Evolutionary conservation across 2,797 vertebrate species (phyloP).

Genomic region (Clarias pachynema): DNA sequence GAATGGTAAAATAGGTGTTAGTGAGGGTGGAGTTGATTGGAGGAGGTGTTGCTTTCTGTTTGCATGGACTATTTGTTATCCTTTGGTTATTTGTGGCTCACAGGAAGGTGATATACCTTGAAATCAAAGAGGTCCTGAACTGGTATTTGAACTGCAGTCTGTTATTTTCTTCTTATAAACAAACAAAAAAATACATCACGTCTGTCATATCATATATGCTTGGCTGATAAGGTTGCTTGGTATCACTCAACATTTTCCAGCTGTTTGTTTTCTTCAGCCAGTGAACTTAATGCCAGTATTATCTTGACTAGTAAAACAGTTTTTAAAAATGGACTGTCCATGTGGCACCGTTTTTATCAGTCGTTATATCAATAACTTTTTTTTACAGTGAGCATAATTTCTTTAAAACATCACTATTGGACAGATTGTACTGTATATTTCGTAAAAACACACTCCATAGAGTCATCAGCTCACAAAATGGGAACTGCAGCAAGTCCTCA

Average conservation of each 20-base stretch:
- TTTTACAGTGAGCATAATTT: neutral
- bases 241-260: neutral
- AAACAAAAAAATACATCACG: neutral
- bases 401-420: neutral
- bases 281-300: neutral
- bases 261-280: neutral
- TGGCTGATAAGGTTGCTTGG: neutral
- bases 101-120: neutral
- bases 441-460: neutral
- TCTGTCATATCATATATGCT: neutral
- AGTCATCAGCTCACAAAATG: neutral
- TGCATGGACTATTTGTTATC: constrained; percentile 10
- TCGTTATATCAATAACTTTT: neutral
- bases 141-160: neutral
- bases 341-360: neutral
- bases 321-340: neutral
- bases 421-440: neutral
- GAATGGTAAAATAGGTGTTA: constrained; percentile 15
- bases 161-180: neutral
- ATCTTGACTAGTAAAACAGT: neutral
- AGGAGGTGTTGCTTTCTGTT: neutral
- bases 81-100: neutral
- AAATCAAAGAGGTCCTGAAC: constrained; percentile 12
- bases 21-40: constrained; percentile 6
- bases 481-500: neutral